phyloP scores from a whole-genome alignment of 35 echinoderm and acorn worm genomes.

The Nesometra sesokonis region DNA sequence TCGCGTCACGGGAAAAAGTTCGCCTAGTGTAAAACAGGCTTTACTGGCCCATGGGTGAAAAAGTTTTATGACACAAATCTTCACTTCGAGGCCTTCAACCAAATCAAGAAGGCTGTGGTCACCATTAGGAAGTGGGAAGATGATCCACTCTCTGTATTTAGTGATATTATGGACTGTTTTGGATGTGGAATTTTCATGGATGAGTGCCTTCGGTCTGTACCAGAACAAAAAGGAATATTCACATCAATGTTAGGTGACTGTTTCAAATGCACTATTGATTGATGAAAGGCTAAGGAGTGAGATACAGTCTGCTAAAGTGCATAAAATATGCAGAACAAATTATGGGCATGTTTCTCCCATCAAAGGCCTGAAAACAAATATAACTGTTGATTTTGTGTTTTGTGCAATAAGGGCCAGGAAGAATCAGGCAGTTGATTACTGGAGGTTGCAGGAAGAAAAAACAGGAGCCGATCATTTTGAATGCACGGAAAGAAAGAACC shows the following conservation, averaged over 20 bases:
- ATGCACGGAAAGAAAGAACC: background rate
- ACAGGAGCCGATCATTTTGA: background rate
- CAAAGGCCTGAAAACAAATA: constrained; percentile 1
- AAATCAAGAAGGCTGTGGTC: too few relatives aligned
- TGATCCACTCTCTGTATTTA: too few relatives aligned
- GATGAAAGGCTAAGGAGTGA: background rate
- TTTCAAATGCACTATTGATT: background rate
- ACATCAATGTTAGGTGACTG: background rate
- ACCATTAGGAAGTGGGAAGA: too few relatives aligned
- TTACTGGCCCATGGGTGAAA: too few relatives aligned
- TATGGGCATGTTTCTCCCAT: constrained; percentile 34
- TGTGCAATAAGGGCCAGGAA: constrained; percentile 12
- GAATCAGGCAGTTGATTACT: constrained; percentile 8
- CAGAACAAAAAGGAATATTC: too few relatives aligned
- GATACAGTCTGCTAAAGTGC: background rate
- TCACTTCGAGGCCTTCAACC: too few relatives aligned
- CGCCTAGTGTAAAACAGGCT: too few relatives aligned
- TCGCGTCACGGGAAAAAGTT: too few relatives aligned
- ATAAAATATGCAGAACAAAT: constrained; percentile 32
- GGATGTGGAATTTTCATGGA: too few relatives aligned
- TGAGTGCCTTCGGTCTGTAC: too few relatives aligned
- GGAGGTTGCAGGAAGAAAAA: background rate
- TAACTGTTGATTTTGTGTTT: background rate
- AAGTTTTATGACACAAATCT: too few relatives aligned
- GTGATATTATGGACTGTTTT: too few relatives aligned